Conservation (phyloP, 2,113 vertebrate species). For the Lycaon pictus region DNA sequence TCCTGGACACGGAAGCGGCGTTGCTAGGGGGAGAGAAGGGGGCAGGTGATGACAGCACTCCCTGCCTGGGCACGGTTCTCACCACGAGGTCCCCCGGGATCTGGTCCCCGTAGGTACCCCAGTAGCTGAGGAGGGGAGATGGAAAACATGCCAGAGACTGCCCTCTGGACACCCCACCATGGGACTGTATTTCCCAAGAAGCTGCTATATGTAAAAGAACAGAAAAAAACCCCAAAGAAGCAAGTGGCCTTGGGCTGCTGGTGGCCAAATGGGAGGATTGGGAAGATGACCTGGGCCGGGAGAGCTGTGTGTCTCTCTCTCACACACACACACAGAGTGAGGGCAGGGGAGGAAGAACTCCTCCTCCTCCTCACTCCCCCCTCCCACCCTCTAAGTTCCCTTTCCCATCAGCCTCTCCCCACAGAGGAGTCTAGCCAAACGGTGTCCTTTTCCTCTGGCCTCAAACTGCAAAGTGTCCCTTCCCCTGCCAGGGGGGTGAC, state of each 20-base stretch:
- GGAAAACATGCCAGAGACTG: conserved; percentile 87
- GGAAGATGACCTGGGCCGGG: no score
- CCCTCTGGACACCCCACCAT: conserved; percentile 70
- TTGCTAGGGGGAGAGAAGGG: not conserved
- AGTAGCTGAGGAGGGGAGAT: conserved; percentile 90
- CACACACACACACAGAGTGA: not conserved
- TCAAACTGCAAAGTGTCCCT: not conserved
- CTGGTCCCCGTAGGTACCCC: conserved; percentile 88
- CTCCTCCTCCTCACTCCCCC: not conserved
- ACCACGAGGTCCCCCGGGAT: conserved; percentile 90
- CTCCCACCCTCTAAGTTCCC: not conserved
- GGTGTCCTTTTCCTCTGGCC: not conserved
- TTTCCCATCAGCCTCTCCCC: not conserved
- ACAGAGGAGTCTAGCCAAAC: not conserved
- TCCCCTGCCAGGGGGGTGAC: not conserved
- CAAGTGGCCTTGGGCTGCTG: no score
- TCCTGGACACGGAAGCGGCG: conserved; percentile 75
- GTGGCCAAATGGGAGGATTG: no score
- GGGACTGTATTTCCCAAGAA: conserved; percentile 86
- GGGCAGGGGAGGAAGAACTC: not conserved
- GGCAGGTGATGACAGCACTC: not conserved
- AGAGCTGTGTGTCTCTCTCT: no score
- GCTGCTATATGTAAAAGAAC: conserved; percentile 79
- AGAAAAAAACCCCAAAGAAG: not conserved
- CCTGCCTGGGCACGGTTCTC: not conserved